Conservation (phyloP, 2,797 vertebrate genomes). For the Gambelia wislizenii region DNA sequence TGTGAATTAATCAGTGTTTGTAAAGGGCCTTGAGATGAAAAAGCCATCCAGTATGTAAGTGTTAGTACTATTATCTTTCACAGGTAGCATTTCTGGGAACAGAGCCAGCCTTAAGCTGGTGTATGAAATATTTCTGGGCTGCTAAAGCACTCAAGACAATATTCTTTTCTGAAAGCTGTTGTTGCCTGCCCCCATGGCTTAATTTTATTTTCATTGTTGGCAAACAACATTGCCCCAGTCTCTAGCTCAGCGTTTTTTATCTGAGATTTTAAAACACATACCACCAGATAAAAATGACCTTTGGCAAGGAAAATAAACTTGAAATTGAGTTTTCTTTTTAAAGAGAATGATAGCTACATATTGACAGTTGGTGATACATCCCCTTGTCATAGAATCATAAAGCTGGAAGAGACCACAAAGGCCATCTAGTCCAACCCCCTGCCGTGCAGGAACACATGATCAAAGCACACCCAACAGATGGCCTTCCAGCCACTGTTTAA, state of each 20-base stretch:
- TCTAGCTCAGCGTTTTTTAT: slow-evolving; percentile 20
- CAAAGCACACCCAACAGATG: too few species aligned
- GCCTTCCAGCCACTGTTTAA: too few species aligned
- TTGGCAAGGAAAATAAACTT: slow-evolving; percentile 14
- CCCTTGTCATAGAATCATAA: too few species aligned
- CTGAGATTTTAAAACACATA: neutral
- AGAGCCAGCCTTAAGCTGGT: slow-evolving; percentile 13
- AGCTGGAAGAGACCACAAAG: too few species aligned
- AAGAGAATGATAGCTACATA: neutral
- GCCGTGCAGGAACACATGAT: too few species aligned
- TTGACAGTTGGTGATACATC: neutral
- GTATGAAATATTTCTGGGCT: slow-evolving; percentile 26
- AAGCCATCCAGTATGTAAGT: slow-evolving; percentile 33
- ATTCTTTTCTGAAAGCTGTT: slow-evolving; percentile 29
- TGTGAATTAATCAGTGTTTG: slow-evolving; percentile 33
- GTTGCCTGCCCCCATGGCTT: slow-evolving; percentile 33
- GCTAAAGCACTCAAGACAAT: slow-evolving; percentile 19
- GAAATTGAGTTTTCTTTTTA: slow-evolving; percentile 7
- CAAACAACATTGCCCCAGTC: neutral
- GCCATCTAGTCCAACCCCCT: too few species aligned
- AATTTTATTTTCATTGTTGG: slow-evolving; percentile 27
- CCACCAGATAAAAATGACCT: slow-evolving; percentile 1
- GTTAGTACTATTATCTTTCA: slow-evolving; percentile 15
- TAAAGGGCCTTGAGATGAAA: slow-evolving; percentile 25
- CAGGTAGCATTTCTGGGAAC: slow-evolving; percentile 39